Evolutionary conservation across 2,888 invertebrate species (phyloP), one percentile per base, ranked within the genome.

Genomic region (Lypha dubia): DNA sequence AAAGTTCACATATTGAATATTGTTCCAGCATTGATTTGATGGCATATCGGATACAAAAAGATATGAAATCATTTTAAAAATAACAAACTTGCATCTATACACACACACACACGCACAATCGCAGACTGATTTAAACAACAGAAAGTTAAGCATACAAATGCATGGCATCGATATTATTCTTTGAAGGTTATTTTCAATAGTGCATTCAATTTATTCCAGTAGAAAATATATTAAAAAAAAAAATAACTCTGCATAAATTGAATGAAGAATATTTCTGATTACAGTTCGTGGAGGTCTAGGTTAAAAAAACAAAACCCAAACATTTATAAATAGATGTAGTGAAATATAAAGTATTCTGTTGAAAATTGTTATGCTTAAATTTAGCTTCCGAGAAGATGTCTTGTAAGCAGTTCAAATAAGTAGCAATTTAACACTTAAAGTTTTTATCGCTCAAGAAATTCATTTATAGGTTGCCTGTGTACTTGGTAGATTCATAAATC

Each of bases 41-140:
- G 75, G 75, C 63, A 76, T 65, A 82, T 82, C 81, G 75, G 65
- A 76, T 63, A 70, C 56, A 82, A 76, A 68, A 68, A 82, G 68
- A 81, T 75, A 75, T 75, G 62, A 81, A 81, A 81, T 75, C 68
- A 75, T 75, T 81, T 75, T 58, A 22, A 63, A 70, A 81, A 81
- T 53, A 81, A 82, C 81, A 70, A 58, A 76, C 56, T 51, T 80
- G 51, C 38, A 71, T 79, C 44, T 49, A 49, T 17, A 20, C 5
- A 9, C 35, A 13, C 28, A 8, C 38, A 56, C 8, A 56, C 20
- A 67, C 15, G 62, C 28, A 56, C n/a, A 51, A 28, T 24, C 15
- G 44, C 28, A 56, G 28, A 51, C 32, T 49, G 51, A 74, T 41
- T 62, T 22, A 62, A 74, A 41, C 22, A 74, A 41, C 22, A 35